A percentile compares a stretch with the other conserved stretches of the same genome.
These are phyloP conservation scores for Sympetrum striolatum DNA, from an alignment of 2,888 invertebrate genomes.

Conservation along the genomic window DNA sequence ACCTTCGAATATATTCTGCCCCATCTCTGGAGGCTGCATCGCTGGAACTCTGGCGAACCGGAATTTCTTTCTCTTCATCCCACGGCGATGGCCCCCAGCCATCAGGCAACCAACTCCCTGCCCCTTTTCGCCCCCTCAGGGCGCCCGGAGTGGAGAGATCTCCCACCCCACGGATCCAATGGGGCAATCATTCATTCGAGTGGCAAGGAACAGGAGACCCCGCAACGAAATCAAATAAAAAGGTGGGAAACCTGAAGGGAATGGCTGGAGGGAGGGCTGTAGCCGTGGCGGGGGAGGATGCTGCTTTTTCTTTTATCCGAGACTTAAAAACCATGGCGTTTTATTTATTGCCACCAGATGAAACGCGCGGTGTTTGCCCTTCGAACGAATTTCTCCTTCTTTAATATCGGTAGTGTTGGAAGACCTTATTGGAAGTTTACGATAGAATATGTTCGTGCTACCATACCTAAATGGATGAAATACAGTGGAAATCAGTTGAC, in stretches of 20 bases:
- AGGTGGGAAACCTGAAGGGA: conserved; percentile 8
- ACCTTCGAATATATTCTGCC: neutral
- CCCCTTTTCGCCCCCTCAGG: neutral
- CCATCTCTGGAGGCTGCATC: neutral
- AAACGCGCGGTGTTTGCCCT: too few relatives aligned
- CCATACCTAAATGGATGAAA: neutral
- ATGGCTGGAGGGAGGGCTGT: neutral
- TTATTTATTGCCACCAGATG: too few relatives aligned
- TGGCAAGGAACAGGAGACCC: conserved; percentile 31
- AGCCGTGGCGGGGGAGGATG: neutral
- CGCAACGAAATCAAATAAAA: conserved; percentile 35
- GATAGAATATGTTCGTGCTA: neutral
- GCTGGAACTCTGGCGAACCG: neutral
- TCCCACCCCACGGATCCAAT: neutral
- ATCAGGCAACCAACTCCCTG: neutral
- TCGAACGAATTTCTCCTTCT: too few relatives aligned
- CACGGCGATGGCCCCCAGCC: neutral
- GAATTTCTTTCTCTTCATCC: neutral
- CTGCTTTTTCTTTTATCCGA: too few relatives aligned
- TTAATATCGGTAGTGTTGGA: neutral
- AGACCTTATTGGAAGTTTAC: neutral
- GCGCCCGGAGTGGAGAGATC: neutral
- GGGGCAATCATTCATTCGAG: conserved; percentile 34
- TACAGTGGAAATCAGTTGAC: too few relatives aligned
- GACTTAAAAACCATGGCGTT: too few relatives aligned